Percentiles rank a stretch among this genome's conserved stretches.
These are phyloP conservation scores for Rhinatrema bivittatum DNA, from an alignment of 2,797 vertebrate species.

Conservation along the genomic window DNA sequence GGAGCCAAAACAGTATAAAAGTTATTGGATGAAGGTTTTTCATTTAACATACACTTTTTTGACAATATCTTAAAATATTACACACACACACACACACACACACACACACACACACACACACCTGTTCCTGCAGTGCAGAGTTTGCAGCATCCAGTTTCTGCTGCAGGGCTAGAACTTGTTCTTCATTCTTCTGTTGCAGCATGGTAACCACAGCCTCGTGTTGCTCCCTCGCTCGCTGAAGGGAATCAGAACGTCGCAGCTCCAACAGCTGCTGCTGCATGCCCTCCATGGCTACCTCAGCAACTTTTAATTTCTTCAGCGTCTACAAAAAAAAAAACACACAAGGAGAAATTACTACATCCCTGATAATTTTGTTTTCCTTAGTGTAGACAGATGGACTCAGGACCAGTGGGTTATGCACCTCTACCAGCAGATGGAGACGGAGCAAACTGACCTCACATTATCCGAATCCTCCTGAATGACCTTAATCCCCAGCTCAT, in stretches of 20 bases:
- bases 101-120: slow-evolving; percentile 25
- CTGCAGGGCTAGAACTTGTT: slow-evolving; percentile 60
- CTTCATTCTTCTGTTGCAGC: slow-evolving; percentile 78
- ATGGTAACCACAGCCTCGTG: slow-evolving; percentile 67
- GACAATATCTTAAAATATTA: too few species aligned
- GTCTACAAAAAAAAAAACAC: slow-evolving; percentile 55
- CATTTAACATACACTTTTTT: too few species aligned
- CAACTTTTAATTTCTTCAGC: slow-evolving; percentile 69
- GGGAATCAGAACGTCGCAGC: slow-evolving; percentile 76
- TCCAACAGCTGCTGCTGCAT: slow-evolving; percentile 87
- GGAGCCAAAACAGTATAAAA: too few species aligned
- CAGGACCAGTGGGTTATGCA: too few species aligned
- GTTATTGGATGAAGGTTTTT: too few species aligned
- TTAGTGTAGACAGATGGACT: too few species aligned
- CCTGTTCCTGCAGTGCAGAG: slow-evolving; percentile 73
- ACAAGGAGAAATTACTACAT: too few species aligned
- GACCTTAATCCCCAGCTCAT: too few species aligned
- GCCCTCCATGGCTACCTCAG: slow-evolving; percentile 81
- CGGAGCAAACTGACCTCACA: neutral
- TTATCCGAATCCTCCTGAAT: too few species aligned
- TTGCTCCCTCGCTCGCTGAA: slow-evolving; percentile 74
- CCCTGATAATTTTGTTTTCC: too few species aligned
- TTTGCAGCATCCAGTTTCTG: slow-evolving; percentile 67
- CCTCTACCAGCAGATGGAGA: too few species aligned
- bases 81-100: too few species aligned